A percentile compares a stretch with the other conserved stretches of the same genome.
Evolutionary conservation across 2,888 invertebrate genomes (phyloP).

Genomic region (Apamea anceps): DNA sequence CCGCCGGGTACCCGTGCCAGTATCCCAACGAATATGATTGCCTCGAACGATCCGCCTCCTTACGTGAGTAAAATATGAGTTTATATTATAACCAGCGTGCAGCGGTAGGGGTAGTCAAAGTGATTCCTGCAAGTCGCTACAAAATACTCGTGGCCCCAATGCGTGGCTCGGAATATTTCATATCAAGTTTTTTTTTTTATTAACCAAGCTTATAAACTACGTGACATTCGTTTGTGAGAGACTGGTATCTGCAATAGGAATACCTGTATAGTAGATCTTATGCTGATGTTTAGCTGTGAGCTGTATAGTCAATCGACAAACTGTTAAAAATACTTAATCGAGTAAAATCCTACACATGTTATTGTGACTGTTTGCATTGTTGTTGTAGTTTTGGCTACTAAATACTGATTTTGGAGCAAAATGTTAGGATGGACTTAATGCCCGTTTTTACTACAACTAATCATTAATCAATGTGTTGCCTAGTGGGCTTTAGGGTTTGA

Average conservation of each 20-base stretch:
- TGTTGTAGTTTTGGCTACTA: not conserved
- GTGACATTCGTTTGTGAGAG: not conserved
- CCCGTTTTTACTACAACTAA: not conserved
- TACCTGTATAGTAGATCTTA: too few relatives aligned
- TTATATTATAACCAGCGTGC: not conserved
- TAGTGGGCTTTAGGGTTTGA: too few relatives aligned
- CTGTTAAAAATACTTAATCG: not conserved
- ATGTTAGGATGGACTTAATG: not conserved
- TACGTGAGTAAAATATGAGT: conserved; percentile 89
- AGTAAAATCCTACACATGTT: not conserved
- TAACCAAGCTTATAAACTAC: not conserved
- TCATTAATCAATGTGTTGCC: not conserved
- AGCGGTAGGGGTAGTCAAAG: conserved; percentile 1
- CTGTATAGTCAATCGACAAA: not conserved
- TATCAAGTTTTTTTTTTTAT: not conserved
- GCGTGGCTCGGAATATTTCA: not conserved
- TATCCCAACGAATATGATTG: conserved; percentile 96
- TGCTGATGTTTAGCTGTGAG: too few relatives aligned
- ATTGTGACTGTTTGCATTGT: not conserved
- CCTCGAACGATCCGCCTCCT: conserved; percentile 91
- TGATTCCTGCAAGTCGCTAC: not conserved
- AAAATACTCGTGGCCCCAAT: not conserved
- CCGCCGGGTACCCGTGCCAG: conserved; percentile 93
- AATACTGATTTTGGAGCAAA: not conserved
- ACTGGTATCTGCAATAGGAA: too few relatives aligned